Evolutionary conservation across 1,140 invertebrate species (phyloP), one percentile per base, ranked within the genome.

Genomic region (Magallana ariakensis): DNA sequence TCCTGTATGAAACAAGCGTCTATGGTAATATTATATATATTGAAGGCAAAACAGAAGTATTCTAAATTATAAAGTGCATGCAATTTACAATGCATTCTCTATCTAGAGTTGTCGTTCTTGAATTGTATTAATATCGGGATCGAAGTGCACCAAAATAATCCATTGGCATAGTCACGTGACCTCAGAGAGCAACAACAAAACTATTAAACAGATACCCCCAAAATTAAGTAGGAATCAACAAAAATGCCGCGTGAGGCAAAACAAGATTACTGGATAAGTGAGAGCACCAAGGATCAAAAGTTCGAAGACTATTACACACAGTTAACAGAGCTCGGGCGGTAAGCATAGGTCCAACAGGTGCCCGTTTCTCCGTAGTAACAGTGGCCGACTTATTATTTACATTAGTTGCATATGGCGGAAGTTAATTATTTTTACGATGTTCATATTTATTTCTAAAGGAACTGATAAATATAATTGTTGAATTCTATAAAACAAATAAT

Each of bases 241-340:
- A 75, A 19, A 75, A 87, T 87, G 86, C 86, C 86, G 15, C 56
- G 81, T 46, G 82, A 87, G 55, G 56, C 11, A 84, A 70, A 60
- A 57, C 86, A 87, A 86, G 91, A 91, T 15, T 93, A 90, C 56
- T 93, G 92, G 92, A 90, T 93, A 16, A 19, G 87, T 53, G 92
- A 93, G 87, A 93, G 92, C 84, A 92, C 93, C 26, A 92, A 92
- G 87, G 90, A 93, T 83, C 81, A 86, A 54, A 33, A 58, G 33
- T 92, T 93, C 87, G 92, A 93, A 75, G 92, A 93, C 70, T 66
- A 62, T 13, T 93, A 92, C 80, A 88, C n/a, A n/a, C 75, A 92
- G 11, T 86, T 88, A 1, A 92, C 90, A 80, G 92, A 93, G 86
- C 86, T 93, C 53, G 93, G 92, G 56, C 89, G 90, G 92, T 92